Conservation (phyloP, 2,888 invertebrate genomes). For the Hydraecia micacea region DNA sequence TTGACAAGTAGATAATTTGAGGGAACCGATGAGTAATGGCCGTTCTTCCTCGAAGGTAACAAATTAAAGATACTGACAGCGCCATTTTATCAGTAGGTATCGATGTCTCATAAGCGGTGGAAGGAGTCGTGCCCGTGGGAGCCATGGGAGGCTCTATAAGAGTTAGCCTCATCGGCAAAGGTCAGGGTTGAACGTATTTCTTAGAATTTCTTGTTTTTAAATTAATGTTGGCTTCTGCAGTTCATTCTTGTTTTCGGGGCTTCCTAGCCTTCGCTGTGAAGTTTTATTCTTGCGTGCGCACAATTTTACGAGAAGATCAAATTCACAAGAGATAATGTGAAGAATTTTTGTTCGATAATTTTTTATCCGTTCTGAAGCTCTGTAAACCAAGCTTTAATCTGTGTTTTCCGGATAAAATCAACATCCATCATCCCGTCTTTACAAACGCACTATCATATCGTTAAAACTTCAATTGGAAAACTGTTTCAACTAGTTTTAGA, state of each 20-base stretch:
- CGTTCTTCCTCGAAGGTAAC: conserved; percentile 29
- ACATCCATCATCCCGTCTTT: not conserved
- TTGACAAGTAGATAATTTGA: conserved; percentile 40
- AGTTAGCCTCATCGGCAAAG: conserved; percentile 48
- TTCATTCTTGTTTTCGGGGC: not conserved
- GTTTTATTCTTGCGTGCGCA: not conserved
- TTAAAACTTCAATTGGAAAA: conserved; percentile 28
- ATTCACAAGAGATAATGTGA: not conserved
- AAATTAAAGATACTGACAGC: conserved; percentile 44
- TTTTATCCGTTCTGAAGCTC: not conserved
- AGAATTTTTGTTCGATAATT: not conserved
- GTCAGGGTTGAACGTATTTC: conserved; percentile 17
- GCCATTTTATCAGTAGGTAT: conserved; percentile 53
- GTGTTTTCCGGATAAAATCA: not conserved
- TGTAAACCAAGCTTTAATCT: not conserved
- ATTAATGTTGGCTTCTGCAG: not conserved
- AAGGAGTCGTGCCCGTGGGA: conserved; percentile 60
- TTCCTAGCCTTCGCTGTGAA: not conserved
- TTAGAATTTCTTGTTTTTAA: not conserved
- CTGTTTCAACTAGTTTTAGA: conserved; percentile 38
- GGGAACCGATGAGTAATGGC: conserved; percentile 33
- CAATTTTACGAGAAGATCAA: not conserved
- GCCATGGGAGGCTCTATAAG: conserved; percentile 61
- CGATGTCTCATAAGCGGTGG: conserved; percentile 41
- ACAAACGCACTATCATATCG: not conserved